These are phyloP conservation scores for Allobates femoralis DNA, from an alignment of 2,797 vertebrate species.

Conservation along the genomic window DNA sequence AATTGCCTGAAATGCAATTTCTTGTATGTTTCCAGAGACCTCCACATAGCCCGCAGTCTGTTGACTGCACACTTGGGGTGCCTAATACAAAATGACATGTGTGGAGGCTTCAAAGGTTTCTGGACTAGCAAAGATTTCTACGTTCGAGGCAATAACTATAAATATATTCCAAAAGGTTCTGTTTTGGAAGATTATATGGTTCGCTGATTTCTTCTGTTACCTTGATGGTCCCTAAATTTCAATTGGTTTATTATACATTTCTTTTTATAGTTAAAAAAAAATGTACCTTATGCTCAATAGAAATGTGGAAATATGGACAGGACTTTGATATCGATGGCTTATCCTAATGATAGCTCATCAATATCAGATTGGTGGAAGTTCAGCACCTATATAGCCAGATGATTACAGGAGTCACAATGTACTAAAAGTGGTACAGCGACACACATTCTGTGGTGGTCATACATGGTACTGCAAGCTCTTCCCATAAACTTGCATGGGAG, in stretches of 20 bases:
- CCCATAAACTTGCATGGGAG: too few species aligned
- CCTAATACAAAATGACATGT: conserved; percentile 40
- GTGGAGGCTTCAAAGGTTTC: conserved; percentile 12
- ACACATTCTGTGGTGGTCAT: too few species aligned
- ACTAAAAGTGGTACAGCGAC: too few species aligned
- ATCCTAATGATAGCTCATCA: too few species aligned
- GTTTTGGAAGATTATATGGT: background rate
- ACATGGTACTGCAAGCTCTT: too few species aligned
- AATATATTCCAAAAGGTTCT: background rate
- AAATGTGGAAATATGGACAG: background rate
- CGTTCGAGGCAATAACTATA: background rate
- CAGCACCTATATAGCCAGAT: too few species aligned
- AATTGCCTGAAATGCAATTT: conserved; percentile 45
- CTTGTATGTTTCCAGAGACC: conserved; percentile 10
- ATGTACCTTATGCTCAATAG: background rate
- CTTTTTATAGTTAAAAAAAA: background rate
- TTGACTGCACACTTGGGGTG: conserved; percentile 4
- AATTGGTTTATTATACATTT: background rate
- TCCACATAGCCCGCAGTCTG: conserved; percentile 22
- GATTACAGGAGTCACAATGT: too few species aligned
- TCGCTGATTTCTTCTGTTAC: background rate
- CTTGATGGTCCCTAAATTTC: background rate
- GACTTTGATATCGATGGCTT: too few species aligned
- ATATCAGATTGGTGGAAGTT: too few species aligned
- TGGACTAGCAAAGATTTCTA: background rate